These are phyloP conservation scores for Blennius ocellaris DNA, from an alignment of 2,113 vertebrate species.

Conservation along the genomic window DNA sequence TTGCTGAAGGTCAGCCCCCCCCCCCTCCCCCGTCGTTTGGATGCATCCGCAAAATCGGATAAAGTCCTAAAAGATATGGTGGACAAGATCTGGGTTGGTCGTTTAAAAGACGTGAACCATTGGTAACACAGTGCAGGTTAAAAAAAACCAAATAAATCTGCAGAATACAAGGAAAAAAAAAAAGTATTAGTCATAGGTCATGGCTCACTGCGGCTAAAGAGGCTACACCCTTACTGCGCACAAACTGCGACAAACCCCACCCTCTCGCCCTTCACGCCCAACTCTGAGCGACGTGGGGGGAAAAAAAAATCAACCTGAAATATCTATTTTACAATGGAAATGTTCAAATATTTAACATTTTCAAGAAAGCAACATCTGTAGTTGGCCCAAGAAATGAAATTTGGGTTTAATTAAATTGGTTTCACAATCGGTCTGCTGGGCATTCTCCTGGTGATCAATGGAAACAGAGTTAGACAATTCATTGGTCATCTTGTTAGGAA, in stretches of 20 bases:
- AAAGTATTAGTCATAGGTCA: slow-evolving; percentile 79
- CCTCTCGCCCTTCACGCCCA: slow-evolving; percentile 53
- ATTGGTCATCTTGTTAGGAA: slow-evolving; percentile 56
- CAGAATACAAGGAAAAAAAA: slow-evolving; percentile 61
- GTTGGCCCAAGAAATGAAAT: slow-evolving; percentile 12
- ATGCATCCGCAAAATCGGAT: neutral
- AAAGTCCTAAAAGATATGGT: slow-evolving; percentile 37
- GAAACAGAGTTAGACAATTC: slow-evolving; percentile 63
- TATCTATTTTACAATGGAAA: slow-evolving; percentile 14
- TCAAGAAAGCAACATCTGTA: neutral
- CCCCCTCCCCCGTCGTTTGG: neutral
- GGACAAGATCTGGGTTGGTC: slow-evolving; percentile 11
- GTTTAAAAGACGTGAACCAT: slow-evolving; percentile 4
- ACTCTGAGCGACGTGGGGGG: slow-evolving; percentile 1
- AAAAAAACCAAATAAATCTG: slow-evolving; percentile 57
- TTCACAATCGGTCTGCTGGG: slow-evolving; percentile 21
- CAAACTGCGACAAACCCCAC: slow-evolving; percentile 84
- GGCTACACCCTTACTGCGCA: slow-evolving; percentile 84
- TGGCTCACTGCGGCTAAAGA: slow-evolving; percentile 79
- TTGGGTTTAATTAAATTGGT: slow-evolving; percentile 34
- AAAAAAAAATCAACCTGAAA: slow-evolving; percentile 6
- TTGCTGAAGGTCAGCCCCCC: slow-evolving; percentile 11
- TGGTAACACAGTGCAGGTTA: slow-evolving; percentile 16
- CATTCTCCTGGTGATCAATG: slow-evolving; percentile 60
- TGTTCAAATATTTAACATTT: slow-evolving; percentile 7